Evolutionary conservation across 2,888 invertebrate genomes (phyloP), one percentile per base, ranked within the genome.

Genomic region (Hecatera dysodea): DNA sequence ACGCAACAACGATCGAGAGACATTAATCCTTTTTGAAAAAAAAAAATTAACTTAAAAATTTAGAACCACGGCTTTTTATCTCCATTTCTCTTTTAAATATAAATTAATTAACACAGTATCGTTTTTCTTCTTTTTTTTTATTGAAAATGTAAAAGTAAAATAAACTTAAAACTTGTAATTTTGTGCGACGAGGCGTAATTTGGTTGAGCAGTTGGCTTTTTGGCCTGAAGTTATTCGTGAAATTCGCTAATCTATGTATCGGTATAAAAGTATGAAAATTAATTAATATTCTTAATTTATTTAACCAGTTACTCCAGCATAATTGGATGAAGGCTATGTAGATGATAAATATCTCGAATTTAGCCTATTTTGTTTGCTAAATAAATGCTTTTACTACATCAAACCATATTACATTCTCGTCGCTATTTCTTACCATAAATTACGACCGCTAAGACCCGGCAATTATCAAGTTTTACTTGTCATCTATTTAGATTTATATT

Each of bases 41-140:
- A 53, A 56, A 44, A 61, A 46, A 61, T 56, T 27, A 56, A 46
- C 62, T 22, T 56, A 66, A 55, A 65, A 69, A 22, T 42, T 66
- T 69, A 73, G 44, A 64, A 78, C 66, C 82, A 24, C 79, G 82
- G 78, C 66, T 61, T 81, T 63, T 56, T 53, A 29, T n/a, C 44
- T 56, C 48, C 55, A 27, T 64, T 46, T 62, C n/a, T 75, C 42
- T 22, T 48, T 27, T 17, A 33, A 22, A 55, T 29, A 76, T 68
- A 66, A 79, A 68, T 67, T 65, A 80, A 46, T 65, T 79, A 78
- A 80, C 76, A 80, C 75, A 78, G 77, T 42, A 55, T 65, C 42
- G 55, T 66, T 63, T 63, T 72, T 66, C 64, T 66, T 67, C 52
- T 29, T 56, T 52, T 42, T 64, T 62, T 2, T 52, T 42, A 60